Conservation (phyloP, 2,113 vertebrate genomes). For the Zingel zingel region DNA sequence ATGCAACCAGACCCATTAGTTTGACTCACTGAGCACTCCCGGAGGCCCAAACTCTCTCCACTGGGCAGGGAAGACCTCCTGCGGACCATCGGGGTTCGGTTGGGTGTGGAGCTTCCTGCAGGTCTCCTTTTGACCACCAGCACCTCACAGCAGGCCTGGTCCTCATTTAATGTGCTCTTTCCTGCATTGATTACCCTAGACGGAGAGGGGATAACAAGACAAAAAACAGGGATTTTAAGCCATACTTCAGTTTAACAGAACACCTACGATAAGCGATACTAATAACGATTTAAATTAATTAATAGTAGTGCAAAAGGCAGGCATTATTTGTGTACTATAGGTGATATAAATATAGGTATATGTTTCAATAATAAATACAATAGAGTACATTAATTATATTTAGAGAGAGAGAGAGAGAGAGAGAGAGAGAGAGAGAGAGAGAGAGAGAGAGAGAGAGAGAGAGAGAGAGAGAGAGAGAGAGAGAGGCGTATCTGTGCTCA, state of each 20-base stretch:
- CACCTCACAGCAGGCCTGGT: conserved; percentile 97
- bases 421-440: background rate
- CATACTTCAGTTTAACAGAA: background rate
- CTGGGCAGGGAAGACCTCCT: conserved; percentile 94
- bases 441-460: background rate
- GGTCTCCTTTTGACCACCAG: conserved; percentile 90
- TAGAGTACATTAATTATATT: background rate
- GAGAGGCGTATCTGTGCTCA: too few relatives aligned
- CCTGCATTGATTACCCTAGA: conserved; percentile 97
- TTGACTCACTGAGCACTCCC: conserved; percentile 87
- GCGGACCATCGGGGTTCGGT: conserved; percentile 85
- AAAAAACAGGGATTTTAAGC: background rate
- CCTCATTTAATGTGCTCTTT: conserved; percentile 96
- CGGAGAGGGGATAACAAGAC: background rate
- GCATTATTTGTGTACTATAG: background rate
- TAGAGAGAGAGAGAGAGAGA: background rate
- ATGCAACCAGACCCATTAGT: background rate
- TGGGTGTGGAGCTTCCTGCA: conserved; percentile 85
- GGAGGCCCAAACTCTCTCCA: conserved; percentile 89
- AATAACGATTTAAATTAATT: background rate
- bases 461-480: background rate
- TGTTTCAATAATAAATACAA: background rate
- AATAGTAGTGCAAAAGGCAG: background rate
- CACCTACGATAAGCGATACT: background rate
- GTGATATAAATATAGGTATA: background rate